A percentile compares a stretch with the other conserved stretches of the same genome.
Evolutionary conservation across 2,888 invertebrate species (phyloP).

Genomic region (Falcaria lacertinaria): DNA sequence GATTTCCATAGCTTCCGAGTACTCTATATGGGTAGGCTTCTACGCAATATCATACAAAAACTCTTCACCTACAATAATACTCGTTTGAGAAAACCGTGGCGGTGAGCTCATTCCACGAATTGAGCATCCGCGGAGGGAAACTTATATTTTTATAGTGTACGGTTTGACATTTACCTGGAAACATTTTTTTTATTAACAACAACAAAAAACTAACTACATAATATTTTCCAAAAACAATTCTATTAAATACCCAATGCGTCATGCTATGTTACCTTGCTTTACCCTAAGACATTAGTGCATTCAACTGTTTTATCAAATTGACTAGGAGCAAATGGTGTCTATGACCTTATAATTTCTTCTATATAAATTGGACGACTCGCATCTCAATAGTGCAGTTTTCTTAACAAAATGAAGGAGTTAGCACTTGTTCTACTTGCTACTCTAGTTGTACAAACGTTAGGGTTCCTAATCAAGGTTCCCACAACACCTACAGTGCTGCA

Average conservation of each 20-base stretch:
- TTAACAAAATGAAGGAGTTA: constrained; percentile 50
- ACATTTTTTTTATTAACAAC: no score
- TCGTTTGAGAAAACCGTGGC: no score
- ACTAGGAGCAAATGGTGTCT: constrained; percentile 30
- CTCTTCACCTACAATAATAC: no score
- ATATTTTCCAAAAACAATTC: no score
- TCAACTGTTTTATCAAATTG: constrained; percentile 50
- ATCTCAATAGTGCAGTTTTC: constrained; percentile 23
- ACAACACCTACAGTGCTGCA: constrained; percentile 22
- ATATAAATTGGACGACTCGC: constrained; percentile 31
- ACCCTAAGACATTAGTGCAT: constrained; percentile 29
- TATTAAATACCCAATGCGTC: constrained; percentile 27
- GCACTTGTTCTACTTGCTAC: constrained; percentile 33
- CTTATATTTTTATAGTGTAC: no score
- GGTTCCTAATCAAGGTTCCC: constrained; percentile 59
- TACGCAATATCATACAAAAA: no score
- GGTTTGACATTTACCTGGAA: no score
- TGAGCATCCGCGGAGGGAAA: no score
- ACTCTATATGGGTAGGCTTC: no score
- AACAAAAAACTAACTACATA: no score
- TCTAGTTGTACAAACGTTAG: constrained; percentile 28
- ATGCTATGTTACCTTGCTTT: constrained; percentile 13
- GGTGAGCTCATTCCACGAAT: no score
- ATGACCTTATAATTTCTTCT: constrained; percentile 36
- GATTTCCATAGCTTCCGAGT: no score